Base-by-base conservation (phyloP, 2,797 vertebrate genomes). In the Erithacus rubecula region DNA sequence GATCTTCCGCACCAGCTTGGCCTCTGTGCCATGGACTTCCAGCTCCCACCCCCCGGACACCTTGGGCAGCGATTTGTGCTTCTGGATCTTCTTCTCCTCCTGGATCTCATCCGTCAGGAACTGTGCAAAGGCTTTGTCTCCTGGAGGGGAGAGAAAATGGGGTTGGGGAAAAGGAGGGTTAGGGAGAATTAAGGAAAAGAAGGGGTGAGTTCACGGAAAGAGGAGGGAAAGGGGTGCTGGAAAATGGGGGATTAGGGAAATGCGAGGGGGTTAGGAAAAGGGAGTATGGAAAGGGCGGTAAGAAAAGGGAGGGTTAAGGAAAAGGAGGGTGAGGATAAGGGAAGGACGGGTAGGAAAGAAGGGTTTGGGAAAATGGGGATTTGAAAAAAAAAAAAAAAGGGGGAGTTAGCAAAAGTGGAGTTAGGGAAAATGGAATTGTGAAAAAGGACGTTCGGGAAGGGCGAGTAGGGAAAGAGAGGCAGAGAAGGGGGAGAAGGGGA, bases 51-150 rank as follows among this genome's bases (percentile, higher is more conserved):
- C 99, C 14, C 99, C 99, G 0, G 99, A 99, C 96, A 99, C 97
- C 94, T 99, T 99, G 18, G 99, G 99, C 85, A 99, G 98, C 4
- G 91, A 94, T 36, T 98, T 98, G 87, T 93, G 98, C 71, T 99
- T 99, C 98, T 99, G 98, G 95, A 99, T 98, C 96, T 99, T 99
- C 96, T 89, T 98, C 96, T 99, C 99, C 90, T 99, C 99, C 93
- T 99, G 98, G 95, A 99, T 98, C 97, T 99, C 99, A 64, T 99
- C 99, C 0, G 79, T 96, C 91, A 99, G 97, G 90, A 99, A 99
- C 65, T 99, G 98, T 0, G 97, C 98, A 91, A 99, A 99, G 2
- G 99, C 99, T 97, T 99, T 99, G 97, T 99, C 99, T 7, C 99
- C 99, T 99, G 65, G 22, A 0, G 5, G 34, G 36, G 30, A 39